A percentile compares a stretch with the other conserved stretches of the same genome.
These are phyloP conservation scores for Chlorodrepanis virens DNA, from an alignment of 2,113 vertebrate species.

Conservation along the genomic window DNA sequence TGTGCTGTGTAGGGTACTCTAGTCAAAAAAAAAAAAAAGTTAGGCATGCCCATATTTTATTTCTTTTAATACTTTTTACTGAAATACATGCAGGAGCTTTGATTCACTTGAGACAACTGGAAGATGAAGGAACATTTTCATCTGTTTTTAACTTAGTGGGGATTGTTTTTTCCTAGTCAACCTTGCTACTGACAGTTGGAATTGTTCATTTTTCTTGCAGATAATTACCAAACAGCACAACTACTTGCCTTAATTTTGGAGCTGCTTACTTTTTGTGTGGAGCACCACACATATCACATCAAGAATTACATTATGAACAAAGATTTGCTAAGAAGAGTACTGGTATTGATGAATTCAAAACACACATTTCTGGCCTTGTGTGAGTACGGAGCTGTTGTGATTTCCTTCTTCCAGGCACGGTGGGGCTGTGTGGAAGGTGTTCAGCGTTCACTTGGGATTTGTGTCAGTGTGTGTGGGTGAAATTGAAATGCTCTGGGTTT, in stretches of 20 bases:
- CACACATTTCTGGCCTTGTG: constrained; percentile 97
- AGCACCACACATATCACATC: constrained; percentile 97
- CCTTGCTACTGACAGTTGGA: not conserved
- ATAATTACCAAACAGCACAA: constrained; percentile 98
- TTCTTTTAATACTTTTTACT: not conserved
- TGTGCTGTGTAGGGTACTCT: not conserved
- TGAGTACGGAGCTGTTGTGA: constrained; percentile 76
- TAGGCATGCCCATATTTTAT: not conserved
- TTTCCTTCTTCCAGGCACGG: not conserved
- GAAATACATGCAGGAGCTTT: not conserved
- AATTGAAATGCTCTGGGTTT: not conserved
- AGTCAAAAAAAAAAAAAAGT: not conserved
- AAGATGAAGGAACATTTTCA: not conserved
- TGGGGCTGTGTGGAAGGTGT: not conserved
- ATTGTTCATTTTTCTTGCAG: constrained; percentile 65
- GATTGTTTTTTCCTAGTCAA: not conserved
- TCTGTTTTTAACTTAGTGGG: not conserved
- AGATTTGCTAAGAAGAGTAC: constrained; percentile 92
- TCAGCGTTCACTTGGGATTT: fast-evolving
- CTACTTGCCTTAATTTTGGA: constrained; percentile 95
- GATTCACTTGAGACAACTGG: not conserved
- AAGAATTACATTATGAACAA: constrained; percentile 99
- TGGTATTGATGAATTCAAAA: constrained; percentile 98
- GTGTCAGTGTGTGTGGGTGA: not conserved
- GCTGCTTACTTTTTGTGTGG: constrained; percentile 95